phyloP scores from a whole-genome alignment of 2,888 invertebrate genomes.

The Cloeon dipterum region DNA sequence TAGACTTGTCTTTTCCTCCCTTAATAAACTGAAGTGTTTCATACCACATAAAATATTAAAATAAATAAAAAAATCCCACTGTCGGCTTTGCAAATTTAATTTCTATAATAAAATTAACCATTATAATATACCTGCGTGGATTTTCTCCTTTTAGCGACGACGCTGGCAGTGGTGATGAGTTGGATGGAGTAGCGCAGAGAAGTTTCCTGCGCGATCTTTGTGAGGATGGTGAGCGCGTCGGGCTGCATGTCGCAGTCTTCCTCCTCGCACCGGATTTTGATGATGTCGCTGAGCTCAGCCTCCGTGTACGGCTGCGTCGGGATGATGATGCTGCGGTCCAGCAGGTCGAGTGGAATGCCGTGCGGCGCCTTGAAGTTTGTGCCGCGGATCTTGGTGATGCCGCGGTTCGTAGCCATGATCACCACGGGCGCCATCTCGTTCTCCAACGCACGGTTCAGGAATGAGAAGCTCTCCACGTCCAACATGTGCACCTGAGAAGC shows the following conservation, averaged over 20 bases:
- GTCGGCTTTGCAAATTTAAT: background rate
- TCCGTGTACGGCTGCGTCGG: constrained; percentile 74
- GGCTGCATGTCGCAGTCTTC: constrained; percentile 90
- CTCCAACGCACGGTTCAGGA: constrained; percentile 87
- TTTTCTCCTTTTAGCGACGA: constrained; percentile 82
- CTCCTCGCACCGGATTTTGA: constrained; percentile 87
- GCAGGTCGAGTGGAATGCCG: constrained; percentile 87
- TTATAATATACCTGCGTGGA: constrained; percentile 55
- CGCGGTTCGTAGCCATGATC: constrained; percentile 96
- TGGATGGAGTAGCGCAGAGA: constrained; percentile 94
- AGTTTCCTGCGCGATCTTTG: constrained; percentile 79
- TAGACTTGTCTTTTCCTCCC: no score
- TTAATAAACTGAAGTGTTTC: no score
- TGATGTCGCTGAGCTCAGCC: constrained; percentile 71
- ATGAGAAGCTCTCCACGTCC: constrained; percentile 98
- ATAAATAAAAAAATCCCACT: background rate
- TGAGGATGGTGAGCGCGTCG: constrained; percentile 75
- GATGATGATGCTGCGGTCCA: constrained; percentile 89
- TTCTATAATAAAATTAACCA: background rate
- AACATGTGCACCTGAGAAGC: constrained; percentile 68
- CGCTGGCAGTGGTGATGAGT: constrained; percentile 80
- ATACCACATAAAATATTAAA: no score
- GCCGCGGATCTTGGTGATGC: constrained; percentile 83
- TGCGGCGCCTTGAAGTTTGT: constrained; percentile 87
- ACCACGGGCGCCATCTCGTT: constrained; percentile 94